phyloP scores from a whole-genome alignment of 2,888 invertebrate species.

The Gastracanthus pulcherrimus region DNA sequence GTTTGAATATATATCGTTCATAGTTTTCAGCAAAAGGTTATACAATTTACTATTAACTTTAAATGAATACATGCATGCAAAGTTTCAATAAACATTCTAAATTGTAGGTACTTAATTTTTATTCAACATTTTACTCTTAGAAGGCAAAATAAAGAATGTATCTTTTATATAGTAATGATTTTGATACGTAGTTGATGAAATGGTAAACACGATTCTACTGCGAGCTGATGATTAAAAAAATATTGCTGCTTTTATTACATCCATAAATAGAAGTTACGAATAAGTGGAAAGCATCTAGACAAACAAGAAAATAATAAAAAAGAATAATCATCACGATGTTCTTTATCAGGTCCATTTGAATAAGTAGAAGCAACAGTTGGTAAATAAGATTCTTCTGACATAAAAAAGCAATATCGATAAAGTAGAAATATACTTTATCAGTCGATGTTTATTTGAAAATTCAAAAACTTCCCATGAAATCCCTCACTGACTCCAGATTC shows the following conservation, averaged over 20 bases:
- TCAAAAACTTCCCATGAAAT: not conserved
- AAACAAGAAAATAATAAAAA: too few relatives aligned
- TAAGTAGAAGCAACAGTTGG: constrained; percentile 12
- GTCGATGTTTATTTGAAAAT: not conserved
- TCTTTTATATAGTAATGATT: not conserved
- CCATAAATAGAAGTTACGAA: constrained; percentile 33
- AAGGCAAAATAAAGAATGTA: not conserved
- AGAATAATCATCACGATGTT: too few relatives aligned
- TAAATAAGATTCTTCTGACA: constrained; percentile 3
- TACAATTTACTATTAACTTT: too few relatives aligned
- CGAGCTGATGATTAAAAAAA: too few relatives aligned
- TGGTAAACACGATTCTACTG: too few relatives aligned
- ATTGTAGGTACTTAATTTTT: not conserved
- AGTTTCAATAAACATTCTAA: too few relatives aligned
- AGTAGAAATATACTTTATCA: constrained; percentile 24
- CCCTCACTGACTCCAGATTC: too few relatives aligned
- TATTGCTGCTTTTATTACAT: too few relatives aligned
- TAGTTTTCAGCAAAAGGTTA: not conserved
- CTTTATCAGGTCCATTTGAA: not conserved
- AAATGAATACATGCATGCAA: too few relatives aligned
- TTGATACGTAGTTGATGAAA: not conserved
- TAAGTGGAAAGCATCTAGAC: not conserved
- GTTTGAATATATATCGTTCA: too few relatives aligned
- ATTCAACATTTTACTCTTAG: not conserved
- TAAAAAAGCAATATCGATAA: constrained; percentile 25